Base-by-base conservation (phyloP, 2,113 vertebrate species). In the Poeciliopsis retropinna region DNA sequence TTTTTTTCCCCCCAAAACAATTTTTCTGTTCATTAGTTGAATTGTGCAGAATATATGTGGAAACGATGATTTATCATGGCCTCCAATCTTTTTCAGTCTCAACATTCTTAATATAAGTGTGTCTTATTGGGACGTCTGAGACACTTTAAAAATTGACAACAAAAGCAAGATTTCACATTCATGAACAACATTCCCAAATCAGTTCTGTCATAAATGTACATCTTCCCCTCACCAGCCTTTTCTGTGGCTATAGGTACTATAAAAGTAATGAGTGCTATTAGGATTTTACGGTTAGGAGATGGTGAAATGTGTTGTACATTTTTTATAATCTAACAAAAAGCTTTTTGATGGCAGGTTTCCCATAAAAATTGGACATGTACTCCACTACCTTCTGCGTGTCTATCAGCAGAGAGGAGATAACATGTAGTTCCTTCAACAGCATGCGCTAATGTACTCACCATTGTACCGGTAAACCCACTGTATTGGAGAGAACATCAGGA, bases 311-410 rank as follows among this genome's bases (percentile, higher is more conserved):
- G 61, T 83, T 83, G 73, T 86, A 64, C 82, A 84, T 87, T 89
- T 90, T 91, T 85, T 83, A 84, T 75, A 72, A 75, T 73, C 71
- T 63, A 83, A 82, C 69, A 87, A 88, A 90, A 89, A 77, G 86
- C 81, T 69, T 79, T 71, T 74, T 68, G 79, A 75, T 80, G 70
- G 85, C 72, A 82, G 80, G 67, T 81, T 82, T 82, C 82, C 75
- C 28, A 71, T 83, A 84, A 89, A 92, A 87, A 67, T 66, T 73
- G 73, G 34, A 66, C 78, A 69, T 41, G 29, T 60, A 85, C 81
- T 78, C 69, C 17, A 0, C 51, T 60, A 15, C 77, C 71, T 41
- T 73, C 70, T 60, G 54, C 57, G 76, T 78, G 74, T 62, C 37
- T 82, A 81, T 85, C 84, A 88, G 82, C 63, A 88, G 75, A 87